Evolutionary conservation across 2,113 vertebrate genomes (phyloP).

Genomic region (Channa maculata): DNA sequence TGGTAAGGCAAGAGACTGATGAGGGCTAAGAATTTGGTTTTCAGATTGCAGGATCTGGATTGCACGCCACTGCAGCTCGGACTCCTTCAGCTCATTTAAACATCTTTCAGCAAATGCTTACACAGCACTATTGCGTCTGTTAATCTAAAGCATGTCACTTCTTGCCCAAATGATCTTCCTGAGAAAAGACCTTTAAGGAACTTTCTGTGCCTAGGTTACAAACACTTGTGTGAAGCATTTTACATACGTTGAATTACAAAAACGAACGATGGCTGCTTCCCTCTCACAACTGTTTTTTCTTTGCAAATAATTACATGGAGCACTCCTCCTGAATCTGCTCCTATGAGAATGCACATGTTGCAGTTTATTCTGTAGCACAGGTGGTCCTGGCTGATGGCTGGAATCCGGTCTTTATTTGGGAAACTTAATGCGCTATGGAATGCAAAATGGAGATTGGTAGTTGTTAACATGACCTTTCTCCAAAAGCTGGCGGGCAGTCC

Average conservation of each 20-base stretch:
- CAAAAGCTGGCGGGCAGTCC: conserved; percentile 34
- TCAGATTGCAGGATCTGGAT: conserved; percentile 45
- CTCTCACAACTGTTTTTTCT: background rate
- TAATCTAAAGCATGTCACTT: conserved; percentile 16
- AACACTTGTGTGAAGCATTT: background rate
- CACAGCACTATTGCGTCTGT: background rate
- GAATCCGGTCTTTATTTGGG: conserved; percentile 29
- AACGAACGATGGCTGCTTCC: conserved; percentile 1
- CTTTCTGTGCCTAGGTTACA: background rate
- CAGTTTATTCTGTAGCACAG: conserved; percentile 22
- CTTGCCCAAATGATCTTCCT: conserved; percentile 1
- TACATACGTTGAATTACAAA: background rate
- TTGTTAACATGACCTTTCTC: conserved; percentile 27
- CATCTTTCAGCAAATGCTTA: conserved; percentile 12
- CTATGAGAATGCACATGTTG: conserved; percentile 10
- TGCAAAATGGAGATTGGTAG: conserved; percentile 42
- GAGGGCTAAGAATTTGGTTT: conserved; percentile 54
- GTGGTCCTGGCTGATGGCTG: conserved; percentile 39
- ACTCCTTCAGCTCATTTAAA: conserved; percentile 24
- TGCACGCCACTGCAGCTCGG: conserved; percentile 24
- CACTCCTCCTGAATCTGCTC: background rate
- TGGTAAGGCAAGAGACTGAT: conserved; percentile 32
- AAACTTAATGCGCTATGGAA: conserved; percentile 55
- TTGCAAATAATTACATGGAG: background rate
- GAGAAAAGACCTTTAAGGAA: background rate